phyloP scores from a whole-genome alignment of 2,888 invertebrate genomes.

The Leucophora obtusa region DNA sequence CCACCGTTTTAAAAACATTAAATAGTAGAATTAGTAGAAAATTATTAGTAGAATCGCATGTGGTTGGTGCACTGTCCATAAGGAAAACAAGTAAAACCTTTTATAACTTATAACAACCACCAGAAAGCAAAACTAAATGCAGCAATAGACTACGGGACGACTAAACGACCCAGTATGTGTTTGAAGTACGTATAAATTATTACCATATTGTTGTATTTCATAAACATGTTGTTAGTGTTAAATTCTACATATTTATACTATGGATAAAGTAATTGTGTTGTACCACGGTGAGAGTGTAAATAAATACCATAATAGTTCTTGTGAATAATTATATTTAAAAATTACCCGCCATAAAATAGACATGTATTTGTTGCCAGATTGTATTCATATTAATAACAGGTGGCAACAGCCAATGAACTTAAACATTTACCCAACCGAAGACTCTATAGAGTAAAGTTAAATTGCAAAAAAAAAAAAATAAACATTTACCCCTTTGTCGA shows the following conservation, averaged over 20 bases:
- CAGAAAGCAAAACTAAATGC: background rate
- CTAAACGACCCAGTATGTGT: background rate
- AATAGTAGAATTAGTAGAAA: constrained; percentile 9
- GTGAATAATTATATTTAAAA: background rate
- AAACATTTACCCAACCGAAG: too few relatives aligned
- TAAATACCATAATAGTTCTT: background rate
- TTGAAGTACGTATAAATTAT: background rate
- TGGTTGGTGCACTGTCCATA: background rate
- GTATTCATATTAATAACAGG: background rate
- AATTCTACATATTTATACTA: background rate
- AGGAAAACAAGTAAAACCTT: background rate
- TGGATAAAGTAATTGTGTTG: background rate
- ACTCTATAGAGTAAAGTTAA: too few relatives aligned
- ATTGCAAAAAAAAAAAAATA: too few relatives aligned
- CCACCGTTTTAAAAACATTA: constrained; percentile 21
- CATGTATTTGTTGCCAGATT: background rate
- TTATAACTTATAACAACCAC: background rate
- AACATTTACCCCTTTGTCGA: too few relatives aligned
- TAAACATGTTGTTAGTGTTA: background rate
- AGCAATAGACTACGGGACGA: background rate
- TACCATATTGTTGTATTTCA: background rate
- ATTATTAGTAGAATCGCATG: constrained; percentile 1
- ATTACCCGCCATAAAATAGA: background rate
- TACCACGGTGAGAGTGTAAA: background rate
- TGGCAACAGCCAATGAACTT: background rate